Conservation (phyloP, 2,797 vertebrate genomes). For the Orestias chungarensis region DNA sequence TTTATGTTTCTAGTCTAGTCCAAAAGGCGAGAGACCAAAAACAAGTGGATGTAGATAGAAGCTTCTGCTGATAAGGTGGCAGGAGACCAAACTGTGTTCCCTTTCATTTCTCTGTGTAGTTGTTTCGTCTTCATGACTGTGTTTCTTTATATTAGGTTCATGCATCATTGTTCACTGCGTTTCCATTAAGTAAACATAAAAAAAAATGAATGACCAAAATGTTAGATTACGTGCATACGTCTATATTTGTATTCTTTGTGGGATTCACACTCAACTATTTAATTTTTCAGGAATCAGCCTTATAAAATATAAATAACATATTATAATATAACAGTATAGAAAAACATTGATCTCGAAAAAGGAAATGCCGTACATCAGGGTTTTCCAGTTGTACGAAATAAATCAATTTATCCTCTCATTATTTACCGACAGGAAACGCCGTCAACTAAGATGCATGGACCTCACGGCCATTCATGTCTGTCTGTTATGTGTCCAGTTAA, state of each 20-base stretch:
- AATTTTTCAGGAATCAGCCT: neutral
- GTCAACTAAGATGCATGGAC: conserved; percentile 1
- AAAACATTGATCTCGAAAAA: neutral
- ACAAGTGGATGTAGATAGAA: neutral
- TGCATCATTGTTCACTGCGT: neutral
- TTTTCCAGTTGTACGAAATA: neutral
- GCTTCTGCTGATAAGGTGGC: conserved; percentile 62
- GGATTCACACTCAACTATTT: neutral
- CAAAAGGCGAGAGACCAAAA: neutral
- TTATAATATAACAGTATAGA: too few species aligned
- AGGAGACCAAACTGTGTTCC: conserved; percentile 36
- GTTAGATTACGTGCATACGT: neutral
- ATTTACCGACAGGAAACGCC: neutral
- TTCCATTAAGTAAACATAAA: neutral
- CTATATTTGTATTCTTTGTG: neutral
- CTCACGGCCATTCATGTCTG: conserved; percentile 62
- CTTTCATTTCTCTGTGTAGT: conserved; percentile 20
- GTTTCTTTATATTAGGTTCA: conserved; percentile 15
- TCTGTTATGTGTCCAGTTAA: conserved; percentile 52
- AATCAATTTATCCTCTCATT: neutral
- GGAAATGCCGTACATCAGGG: neutral
- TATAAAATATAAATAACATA: neutral
- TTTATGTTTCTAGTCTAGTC: neutral
- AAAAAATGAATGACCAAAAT: neutral
- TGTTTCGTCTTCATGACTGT: conserved; percentile 37